A percentile compares a stretch with the other conserved stretches of the same genome.
These are phyloP conservation scores for Pycnomerus fuliginosus DNA, from an alignment of 2,888 invertebrate genomes.

Conservation along the genomic window DNA sequence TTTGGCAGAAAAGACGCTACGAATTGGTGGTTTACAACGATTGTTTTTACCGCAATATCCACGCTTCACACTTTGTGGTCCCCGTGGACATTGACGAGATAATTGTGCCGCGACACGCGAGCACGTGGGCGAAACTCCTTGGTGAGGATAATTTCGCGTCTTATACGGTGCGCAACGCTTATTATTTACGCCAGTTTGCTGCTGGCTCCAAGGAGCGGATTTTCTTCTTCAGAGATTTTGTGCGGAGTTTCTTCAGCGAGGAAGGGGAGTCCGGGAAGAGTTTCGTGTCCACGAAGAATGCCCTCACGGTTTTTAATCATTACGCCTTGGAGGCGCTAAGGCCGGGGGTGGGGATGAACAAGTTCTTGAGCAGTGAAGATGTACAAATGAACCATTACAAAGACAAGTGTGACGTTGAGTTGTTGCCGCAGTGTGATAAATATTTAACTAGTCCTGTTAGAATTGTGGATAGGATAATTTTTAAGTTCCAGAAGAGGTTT, in stretches of 20 bases:
- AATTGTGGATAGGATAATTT: constrained; percentile 37
- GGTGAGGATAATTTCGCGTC: constrained; percentile 53
- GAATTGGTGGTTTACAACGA: constrained; percentile 77
- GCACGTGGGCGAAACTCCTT: constrained; percentile 61
- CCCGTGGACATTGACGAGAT: constrained; percentile 76
- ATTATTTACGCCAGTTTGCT: constrained; percentile 43
- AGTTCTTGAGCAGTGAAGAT: constrained; percentile 60
- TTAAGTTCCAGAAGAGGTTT: constrained; percentile 39
- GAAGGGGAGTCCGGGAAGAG: constrained; percentile 70
- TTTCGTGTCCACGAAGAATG: constrained; percentile 64
- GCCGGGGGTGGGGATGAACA: constrained; percentile 56
- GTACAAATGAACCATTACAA: constrained; percentile 71
- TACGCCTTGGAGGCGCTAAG: constrained; percentile 65
- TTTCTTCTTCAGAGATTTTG: constrained; percentile 34
- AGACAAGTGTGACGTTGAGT: constrained; percentile 46
- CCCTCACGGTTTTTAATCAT: constrained; percentile 74
- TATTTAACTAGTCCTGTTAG: constrained; percentile 41
- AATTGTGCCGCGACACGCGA: constrained; percentile 63
- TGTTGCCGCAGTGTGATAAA: constrained; percentile 47
- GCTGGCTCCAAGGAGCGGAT: constrained; percentile 16
- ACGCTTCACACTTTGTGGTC: constrained; percentile 63
- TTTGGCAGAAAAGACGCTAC: constrained; percentile 70
- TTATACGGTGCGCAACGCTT: constrained; percentile 66
- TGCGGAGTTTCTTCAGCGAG: constrained; percentile 55
- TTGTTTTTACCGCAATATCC: constrained; percentile 71